Evolutionary conservation across 2,113 vertebrate species (phyloP), one percentile per base, ranked within the genome.

Genomic region (Scalopus aquaticus): DNA sequence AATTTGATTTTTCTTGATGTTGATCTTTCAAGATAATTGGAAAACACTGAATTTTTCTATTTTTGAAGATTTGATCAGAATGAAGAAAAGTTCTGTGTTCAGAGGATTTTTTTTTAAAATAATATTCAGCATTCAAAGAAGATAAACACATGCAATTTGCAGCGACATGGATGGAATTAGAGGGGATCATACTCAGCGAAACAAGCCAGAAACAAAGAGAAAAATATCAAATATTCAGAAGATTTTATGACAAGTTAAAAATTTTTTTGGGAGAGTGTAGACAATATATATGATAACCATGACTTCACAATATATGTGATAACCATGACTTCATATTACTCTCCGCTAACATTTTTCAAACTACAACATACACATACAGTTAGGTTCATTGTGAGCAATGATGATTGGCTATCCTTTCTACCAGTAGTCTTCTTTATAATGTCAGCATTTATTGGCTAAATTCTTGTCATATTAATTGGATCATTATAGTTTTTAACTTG

Each of bases 381-480:
- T 76, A 56, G 10, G 49, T 30, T 84, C 80, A 74, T 51, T 80
- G 28, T 42, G 26, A 32, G 24, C 28, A 10, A 77, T 32, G 56
- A 65, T 92, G 56, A 60, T 49, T 90, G 26, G 73, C 7, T 58
- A 32, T 42, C 10, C 30, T 90, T 51, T 80, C 58, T 89, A 28
- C 37, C 12, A 56, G 30, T 64, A 77, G 26, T 51, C n/a, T 42
- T 60, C 37, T 69, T 77, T 76, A 9, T 49, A 46, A 89, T 44
- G 77, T 83, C 62, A 64, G 24, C 83, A 37, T 54, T 49, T 60
- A 60, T 79, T 30, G 56, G 30, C 28, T 93, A 26, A 84, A 84
- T 65, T 95, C 78, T 84, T 95, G n/a, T 62, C 30, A 76, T 26
- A 74, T 22, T 26, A 73, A 85, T 79, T 73, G 51, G 46, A 90